phyloP scores from a whole-genome alignment of 2,888 invertebrate genomes.

The Laspeyria flexula region DNA sequence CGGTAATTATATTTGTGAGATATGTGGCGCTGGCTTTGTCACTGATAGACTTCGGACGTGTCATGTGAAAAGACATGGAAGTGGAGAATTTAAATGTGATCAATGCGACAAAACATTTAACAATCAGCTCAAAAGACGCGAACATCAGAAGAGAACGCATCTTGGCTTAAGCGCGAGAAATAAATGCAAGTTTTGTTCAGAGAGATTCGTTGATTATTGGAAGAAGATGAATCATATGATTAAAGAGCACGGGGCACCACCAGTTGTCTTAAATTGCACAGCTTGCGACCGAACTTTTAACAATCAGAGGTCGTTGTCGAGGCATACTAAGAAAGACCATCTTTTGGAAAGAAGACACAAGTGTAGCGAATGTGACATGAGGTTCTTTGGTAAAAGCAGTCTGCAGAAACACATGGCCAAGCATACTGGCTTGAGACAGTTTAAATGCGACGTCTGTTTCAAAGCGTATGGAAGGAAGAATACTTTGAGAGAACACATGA shows the following conservation, averaged over 20 bases:
- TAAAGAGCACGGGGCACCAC: slow-evolving; percentile 56
- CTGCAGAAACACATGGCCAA: slow-evolving; percentile 51
- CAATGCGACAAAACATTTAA: slow-evolving; percentile 61
- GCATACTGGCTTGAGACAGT: slow-evolving; percentile 49
- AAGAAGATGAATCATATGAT: slow-evolving; percentile 65
- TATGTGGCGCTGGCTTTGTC: slow-evolving; percentile 59
- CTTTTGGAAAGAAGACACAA: slow-evolving; percentile 68
- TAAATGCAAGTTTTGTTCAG: slow-evolving; percentile 57
- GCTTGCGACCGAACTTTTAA: slow-evolving; percentile 64
- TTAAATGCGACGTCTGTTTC: slow-evolving; percentile 54
- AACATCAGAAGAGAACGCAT: slow-evolving; percentile 43
- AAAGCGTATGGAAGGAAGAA: slow-evolving; percentile 52
- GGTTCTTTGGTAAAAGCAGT: slow-evolving; percentile 54
- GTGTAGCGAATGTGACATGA: slow-evolving; percentile 75
- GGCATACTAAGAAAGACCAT: slow-evolving; percentile 70
- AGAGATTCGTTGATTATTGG: slow-evolving; percentile 62
- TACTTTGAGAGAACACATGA: slow-evolving; percentile 56
- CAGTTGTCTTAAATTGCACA: slow-evolving; percentile 57
- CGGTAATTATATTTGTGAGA: slow-evolving; percentile 60
- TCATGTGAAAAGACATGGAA: slow-evolving; percentile 52
- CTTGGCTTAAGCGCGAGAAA: slow-evolving; percentile 46
- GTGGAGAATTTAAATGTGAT: slow-evolving; percentile 58
- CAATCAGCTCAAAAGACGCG: slow-evolving; percentile 32
- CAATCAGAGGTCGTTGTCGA: slow-evolving; percentile 53
- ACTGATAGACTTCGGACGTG: slow-evolving; percentile 47